Evolutionary conservation across 2,888 invertebrate genomes (phyloP), one percentile per base, ranked within the genome.

Genomic region (Quadriops clusia): DNA sequence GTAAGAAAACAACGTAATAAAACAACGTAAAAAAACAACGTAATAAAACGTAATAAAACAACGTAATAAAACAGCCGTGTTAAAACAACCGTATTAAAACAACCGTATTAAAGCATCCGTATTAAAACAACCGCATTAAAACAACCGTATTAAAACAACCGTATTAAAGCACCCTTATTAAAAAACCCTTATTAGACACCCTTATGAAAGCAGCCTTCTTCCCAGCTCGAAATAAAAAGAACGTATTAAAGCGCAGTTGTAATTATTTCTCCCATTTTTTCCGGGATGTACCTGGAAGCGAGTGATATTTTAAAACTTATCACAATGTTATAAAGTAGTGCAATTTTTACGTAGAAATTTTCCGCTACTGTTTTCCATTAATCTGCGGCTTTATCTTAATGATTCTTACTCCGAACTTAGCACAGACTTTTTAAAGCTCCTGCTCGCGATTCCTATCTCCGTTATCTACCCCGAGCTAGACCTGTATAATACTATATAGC

Each of bases 331-430:
- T 59, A 59, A 57, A 59, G 58, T 56, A 56, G 55, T 55, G 58
- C 54, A 60, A 60, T 60, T 60, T 60, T 60, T 60, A 58, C 58
- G 54, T 56, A 51, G n/a, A 60, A 59, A 60, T 60, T 60, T 60
- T 58, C 58, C 58, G 57, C 58, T 58, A 58, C 58, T 58, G 51
- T 57, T 58, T 59, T 55, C 54, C 59, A 60, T 60, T 60, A 60
- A 60, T 60, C 59, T 57, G 50, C 41, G 49, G 53, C 50, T 56
- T 60, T 60, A 60, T 60, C 60, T 60, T 60, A 60, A 60, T 57
- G 58, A 59, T 59, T 59, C 58, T 59, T 58, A 54, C 55, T 57
- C 54, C 53, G 52, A 56, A 60, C 53, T 58, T 59, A 44, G 54
- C 47, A 43, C 52, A 51, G 50, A 36, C 36, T 37, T 56, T 57